Evolutionary conservation across 2,113 vertebrate species (phyloP), one percentile per base, ranked within the genome.

Genomic region (Phainopepla nitens): DNA sequence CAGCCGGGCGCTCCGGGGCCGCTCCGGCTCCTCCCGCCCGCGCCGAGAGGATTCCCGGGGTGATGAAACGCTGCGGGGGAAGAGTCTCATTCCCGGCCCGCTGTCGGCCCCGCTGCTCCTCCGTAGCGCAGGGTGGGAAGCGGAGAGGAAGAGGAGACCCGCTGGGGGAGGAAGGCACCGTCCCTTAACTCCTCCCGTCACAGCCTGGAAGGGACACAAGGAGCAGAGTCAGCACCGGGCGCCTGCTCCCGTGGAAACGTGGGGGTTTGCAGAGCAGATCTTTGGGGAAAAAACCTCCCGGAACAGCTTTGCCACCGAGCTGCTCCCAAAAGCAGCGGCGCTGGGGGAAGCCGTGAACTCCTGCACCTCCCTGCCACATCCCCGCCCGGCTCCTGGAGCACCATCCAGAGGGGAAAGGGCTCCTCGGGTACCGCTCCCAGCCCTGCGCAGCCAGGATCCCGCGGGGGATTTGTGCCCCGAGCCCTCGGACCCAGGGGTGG

Each of bases 131-230:
- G 33, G 72, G 27, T 64, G 86, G 70, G 86, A 94, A 95, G 95
- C 39, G 44, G 91, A 79, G 90, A 97, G 94, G 96, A 97, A 95
- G 97, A 96, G 96, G 97, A 97, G 96, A 96, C 88, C 82, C 68
- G 61, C 95, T 79, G 97, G 94, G 84, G 89, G 85, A 96, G 97
- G 97, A 98, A 98, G 98, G 98, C 84, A 97, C 97, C 92, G 15
- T 98, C 97, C 97, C 96, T 75, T 77, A 66, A 90, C 93, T 97
- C 97, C 95, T 92, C 95, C 80, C 45, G 93, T 98, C 98, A 99
- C 98, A 99, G 98, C 98, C 99, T 99, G 90, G 29, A 96, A 87
- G 25, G 8, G 44, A 97, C 76, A 97, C 78, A 92, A 89, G 16
- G 51, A 29, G 81, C 60, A 51, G 35, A 50, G 61, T 96, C 72